Base-by-base conservation (phyloP, 2,113 vertebrate genomes). In the Poeciliopsis turrubarensis region DNA sequence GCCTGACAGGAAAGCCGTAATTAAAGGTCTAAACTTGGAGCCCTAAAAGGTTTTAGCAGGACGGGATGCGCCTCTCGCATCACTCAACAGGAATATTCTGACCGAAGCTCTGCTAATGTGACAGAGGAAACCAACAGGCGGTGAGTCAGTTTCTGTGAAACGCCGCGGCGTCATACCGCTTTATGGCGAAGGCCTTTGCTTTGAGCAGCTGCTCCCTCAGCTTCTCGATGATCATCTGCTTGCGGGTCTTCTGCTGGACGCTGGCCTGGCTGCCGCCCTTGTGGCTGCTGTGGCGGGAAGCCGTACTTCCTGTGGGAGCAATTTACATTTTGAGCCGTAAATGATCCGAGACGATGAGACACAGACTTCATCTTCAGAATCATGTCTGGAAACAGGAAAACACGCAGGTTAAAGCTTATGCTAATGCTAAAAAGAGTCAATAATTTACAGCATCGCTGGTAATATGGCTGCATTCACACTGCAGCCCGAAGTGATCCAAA, bases 151-250 rank as follows among this genome's bases (percentile, higher is more conserved):
- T 57, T n/a, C 51, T 25, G 51, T n/a, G 25, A 47, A 47, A 10
- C 25, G 17, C 8, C 17, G 25, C 25, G 25, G 51, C 22, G 15
- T 54, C 93, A 91, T 90, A 99, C 98, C 95, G 95, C 87, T 95
- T 97, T 77, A 97, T 89, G 34, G 95, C 86, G 89, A 96, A 97
- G 34, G 94, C 94, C 80, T 95, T 99, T 39, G 95, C 97, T 90
- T 95, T 97, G 87, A 96, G 94, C 66, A 98, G 91, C 88, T 97
- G 97, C 87, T 98, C 97, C 78, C 93, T 94, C 80, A 98, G 86
- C 80, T 98, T 99, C 92, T 97, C 96, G 90, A 96, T 77, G 26
- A 98, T 92, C 68, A 98, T 94, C 79, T 99, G 95, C 77, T 95
- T 97, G 78, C 93, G 96, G 70, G 90, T 97, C 91, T 97, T 98